Evolutionary conservation across 2,888 invertebrate genomes (phyloP), one percentile per base, ranked within the genome.

Genomic region (Ligdia adustata): DNA sequence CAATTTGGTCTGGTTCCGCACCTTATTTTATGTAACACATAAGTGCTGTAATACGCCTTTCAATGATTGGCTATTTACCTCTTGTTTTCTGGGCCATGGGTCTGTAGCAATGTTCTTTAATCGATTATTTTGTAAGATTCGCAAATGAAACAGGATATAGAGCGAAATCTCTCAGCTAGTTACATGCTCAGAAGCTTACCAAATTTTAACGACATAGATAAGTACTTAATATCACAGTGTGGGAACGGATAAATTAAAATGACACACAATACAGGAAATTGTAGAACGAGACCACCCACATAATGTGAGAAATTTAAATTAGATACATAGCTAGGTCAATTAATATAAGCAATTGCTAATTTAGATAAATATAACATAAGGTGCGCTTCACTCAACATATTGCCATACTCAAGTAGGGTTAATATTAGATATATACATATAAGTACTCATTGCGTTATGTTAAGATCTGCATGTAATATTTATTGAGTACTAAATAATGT

Each of bases 1-100:
- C 72, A 73, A 79, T 77, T 82, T 79, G 75, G 73, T 73, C 64
- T 67, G 56, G 68, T 67, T 66, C 69, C 73, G 64, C 70, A 62
- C 69, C 71, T 69, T 55, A 46, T 47, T 57, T 63, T 67, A 69
- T 68, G 65, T 69, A 75, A 72, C 59, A 52, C 62, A 33, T 48
- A 37, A 46, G 20, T 27, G 39, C 35, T 16, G 41, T 15, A 54
- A 50, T 28, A 47, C 50, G 44, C 31, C 27, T 40, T 47, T 50
- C 48, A 43, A 54, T 52, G 27, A 32, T 39, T 43, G 28, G 37
- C 3, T 37, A 20, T 27, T 24, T 29, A 34, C 40, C 24, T 44
- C 44, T 55, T 45, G 27, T 46, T 29, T 43, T 43, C 39, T 51
- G 33, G 32, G 35, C 32, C 27, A 45, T 27, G 26, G 38, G 24